These are phyloP conservation scores for Crotophaga sulcirostris DNA, from an alignment of 2,113 vertebrate genomes.

Conservation along the genomic window DNA sequence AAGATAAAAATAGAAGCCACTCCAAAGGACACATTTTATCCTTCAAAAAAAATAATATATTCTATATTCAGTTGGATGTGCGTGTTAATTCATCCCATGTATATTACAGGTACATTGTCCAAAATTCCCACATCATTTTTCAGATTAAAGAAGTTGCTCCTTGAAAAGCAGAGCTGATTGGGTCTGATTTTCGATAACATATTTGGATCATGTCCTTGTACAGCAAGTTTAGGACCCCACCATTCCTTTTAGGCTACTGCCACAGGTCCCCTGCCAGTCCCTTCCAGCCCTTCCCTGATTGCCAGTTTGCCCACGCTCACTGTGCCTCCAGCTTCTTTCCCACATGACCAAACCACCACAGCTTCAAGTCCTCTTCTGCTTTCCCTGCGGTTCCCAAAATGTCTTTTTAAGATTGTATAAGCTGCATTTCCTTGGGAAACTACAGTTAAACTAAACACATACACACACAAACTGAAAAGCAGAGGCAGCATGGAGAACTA, in stretches of 20 bases:
- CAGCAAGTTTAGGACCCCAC: background rate
- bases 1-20: background rate
- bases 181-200: background rate
- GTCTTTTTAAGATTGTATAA: fast-evolving
- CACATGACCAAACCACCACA: background rate
- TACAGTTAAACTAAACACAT: background rate
- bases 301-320: background rate
- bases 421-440: background rate
- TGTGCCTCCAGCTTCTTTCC: background rate
- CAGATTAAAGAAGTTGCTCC: background rate
- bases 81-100: background rate
- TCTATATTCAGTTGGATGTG: background rate
- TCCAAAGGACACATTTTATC: background rate
- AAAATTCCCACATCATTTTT: fast-evolving
- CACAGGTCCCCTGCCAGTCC: background rate
- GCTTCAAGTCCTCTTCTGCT: background rate
- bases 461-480: background rate
- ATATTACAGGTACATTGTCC: background rate
- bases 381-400: background rate
- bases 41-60: background rate
- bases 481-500: background rate
- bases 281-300: background rate
- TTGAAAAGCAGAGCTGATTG: background rate
- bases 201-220: background rate
- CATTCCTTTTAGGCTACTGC: background rate